Conservation (phyloP, 1,140 invertebrate genomes). For the Magallana ariakensis region DNA sequence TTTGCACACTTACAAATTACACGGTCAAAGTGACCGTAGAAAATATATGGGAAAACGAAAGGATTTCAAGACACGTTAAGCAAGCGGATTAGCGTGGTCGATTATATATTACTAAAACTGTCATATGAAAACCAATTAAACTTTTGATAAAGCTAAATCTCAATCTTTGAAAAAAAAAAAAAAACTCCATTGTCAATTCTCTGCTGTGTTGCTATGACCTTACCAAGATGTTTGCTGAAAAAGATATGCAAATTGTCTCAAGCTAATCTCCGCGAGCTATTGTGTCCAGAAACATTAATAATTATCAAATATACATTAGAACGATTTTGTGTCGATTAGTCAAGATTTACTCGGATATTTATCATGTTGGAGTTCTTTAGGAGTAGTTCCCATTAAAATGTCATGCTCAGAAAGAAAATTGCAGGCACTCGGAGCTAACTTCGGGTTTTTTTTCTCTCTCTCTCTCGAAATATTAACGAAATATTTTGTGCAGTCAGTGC, state of each 20-base stretch:
- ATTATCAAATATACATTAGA: constrained; percentile 19
- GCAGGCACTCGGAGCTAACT: not conserved
- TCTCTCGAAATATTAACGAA: not conserved
- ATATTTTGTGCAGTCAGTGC: not conserved
- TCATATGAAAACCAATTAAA: too few species aligned
- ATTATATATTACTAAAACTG: too few species aligned
- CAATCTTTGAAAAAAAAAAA: too few species aligned
- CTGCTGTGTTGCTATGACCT: not conserved
- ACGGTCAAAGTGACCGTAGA: not conserved
- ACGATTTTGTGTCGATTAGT: not conserved
- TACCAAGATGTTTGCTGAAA: not conserved
- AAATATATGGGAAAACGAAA: too few species aligned
- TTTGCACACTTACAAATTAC: not conserved
- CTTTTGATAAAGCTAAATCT: too few species aligned
- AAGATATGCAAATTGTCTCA: not conserved
- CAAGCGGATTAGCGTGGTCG: too few species aligned
- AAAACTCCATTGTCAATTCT: not conserved
- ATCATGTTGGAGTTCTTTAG: not conserved
- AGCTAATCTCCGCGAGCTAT: not conserved
- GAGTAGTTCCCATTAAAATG: not conserved
- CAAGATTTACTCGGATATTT: not conserved
- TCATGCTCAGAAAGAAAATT: not conserved
- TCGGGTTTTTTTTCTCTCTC: too few species aligned
- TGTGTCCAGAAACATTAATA: constrained; percentile 21
- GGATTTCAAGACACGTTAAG: too few species aligned